Evolutionary conservation across 2,113 vertebrate genomes (phyloP).

Genomic region (Muscicapa adusta): DNA sequence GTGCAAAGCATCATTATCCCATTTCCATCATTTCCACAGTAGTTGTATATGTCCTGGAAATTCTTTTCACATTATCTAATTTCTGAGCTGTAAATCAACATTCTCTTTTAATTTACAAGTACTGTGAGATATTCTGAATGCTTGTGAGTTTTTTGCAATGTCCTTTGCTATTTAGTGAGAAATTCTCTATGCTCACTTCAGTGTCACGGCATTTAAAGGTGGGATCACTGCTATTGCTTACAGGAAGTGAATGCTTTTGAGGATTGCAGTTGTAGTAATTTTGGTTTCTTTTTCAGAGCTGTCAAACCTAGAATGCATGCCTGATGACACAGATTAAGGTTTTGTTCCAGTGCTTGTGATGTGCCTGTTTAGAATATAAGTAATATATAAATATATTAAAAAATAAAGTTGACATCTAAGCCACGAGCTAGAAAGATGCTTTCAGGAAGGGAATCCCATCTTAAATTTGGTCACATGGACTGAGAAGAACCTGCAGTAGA

Average conservation of each 20-base stretch:
- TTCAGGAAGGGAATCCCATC: not conserved
- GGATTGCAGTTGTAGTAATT: not conserved
- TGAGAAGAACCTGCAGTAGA: not conserved
- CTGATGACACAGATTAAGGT: not conserved
- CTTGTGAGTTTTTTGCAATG: not conserved
- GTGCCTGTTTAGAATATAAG: not conserved
- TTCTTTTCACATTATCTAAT: not conserved
- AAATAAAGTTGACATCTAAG: not conserved
- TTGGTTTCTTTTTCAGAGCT: not conserved
- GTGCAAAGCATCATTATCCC: not conserved
- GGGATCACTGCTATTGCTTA: not conserved
- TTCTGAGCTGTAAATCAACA: not conserved
- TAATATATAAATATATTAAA: not conserved
- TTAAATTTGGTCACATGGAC: rapidly evolving
- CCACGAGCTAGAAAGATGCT: not conserved
- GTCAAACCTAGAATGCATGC: not conserved
- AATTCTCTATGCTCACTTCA: not conserved
- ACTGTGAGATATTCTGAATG: not conserved
- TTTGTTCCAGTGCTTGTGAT: not conserved
- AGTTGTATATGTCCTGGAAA: not conserved
- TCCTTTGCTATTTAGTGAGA: not conserved
- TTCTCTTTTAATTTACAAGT: not conserved
- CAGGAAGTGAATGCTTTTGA: not conserved
- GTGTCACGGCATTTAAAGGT: not conserved
- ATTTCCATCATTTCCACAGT: not conserved